Base-by-base conservation (phyloP, 2,113 vertebrate genomes). In the Brachionichthys hirsutus region DNA sequence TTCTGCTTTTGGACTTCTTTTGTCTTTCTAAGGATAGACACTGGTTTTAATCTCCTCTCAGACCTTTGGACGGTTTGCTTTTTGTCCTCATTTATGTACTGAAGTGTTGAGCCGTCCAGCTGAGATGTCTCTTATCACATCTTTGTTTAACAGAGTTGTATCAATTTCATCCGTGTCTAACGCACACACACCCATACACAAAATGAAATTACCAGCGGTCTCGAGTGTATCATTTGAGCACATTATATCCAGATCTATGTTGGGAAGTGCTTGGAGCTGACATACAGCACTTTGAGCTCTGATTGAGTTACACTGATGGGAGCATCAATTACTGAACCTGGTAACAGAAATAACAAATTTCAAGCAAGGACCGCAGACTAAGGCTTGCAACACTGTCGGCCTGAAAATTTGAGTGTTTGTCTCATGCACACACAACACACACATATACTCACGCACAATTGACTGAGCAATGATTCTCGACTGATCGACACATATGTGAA, bases 241-340 rank as follows among this genome's bases (percentile, higher is more conserved):
- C 82, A 81, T 88, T 85, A n/a, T 88, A 77, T 67, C 76, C 61
- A 54, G 77, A 78, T 78, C 60, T 70, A 55, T 83, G 80, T 80
- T 78, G 72, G 74, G 79, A 85, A 85, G 77, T 80, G 72, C 82
- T 84, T 76, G 76, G 62, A 63, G 62, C 77, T 80, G 83, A 86
- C 83, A 81, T 85, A 73, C 77, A 85, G 78, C 81, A 81, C 79
- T 88, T 86, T 78, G 59, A 78, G 74, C 52, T 62, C 24, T 84
- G 83, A 89, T 86, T 81, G 75, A 86, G 87, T 89, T 89, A 86
- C 86, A 84, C 78, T 82, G 78, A 89, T 87, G 82, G 82, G 70
- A 85, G 77, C 82, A 86, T 85, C 74, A 87, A 83, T 83, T 83
- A 79, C 70, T 68, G 67, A 78, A 45, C 54, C 70, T 68, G 53